phyloP scores from a whole-genome alignment of 92 coral and sea anemone genomes.

The Palythoa grandiflora region DNA sequence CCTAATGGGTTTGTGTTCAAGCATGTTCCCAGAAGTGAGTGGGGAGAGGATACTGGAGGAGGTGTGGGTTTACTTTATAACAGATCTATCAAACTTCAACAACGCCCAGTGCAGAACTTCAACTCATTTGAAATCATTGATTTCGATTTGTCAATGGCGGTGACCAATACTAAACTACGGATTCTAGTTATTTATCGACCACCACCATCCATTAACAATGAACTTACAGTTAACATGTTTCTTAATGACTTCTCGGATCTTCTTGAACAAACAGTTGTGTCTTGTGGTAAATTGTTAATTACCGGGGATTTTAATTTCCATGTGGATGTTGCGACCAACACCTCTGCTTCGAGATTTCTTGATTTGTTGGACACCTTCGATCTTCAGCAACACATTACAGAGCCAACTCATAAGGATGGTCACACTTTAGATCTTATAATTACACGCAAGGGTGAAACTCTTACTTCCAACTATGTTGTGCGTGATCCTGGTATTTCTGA shows the following conservation, averaged over 20 bases:
- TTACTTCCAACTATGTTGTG: background rate
- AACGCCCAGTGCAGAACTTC: too few species aligned
- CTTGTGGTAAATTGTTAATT: background rate
- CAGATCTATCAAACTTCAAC: too few species aligned
- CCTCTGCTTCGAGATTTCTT: background rate
- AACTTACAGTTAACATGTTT: background rate
- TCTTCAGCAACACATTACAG: conserved; percentile 8
- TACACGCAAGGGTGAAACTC: background rate
- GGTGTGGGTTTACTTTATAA: too few species aligned
- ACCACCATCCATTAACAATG: conserved; percentile 8
- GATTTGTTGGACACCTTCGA: conserved; percentile 19
- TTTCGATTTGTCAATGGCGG: conserved; percentile 1
- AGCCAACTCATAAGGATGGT: background rate
- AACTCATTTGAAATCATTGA: conserved; percentile 15
- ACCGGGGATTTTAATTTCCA: conserved; percentile 24
- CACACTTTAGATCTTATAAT: background rate
- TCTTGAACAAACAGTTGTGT: background rate
- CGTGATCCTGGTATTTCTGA: conserved; percentile 11
- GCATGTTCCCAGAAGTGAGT: too few species aligned
- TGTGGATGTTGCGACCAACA: background rate
- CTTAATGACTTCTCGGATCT: conserved; percentile 11
- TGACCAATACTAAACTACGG: conserved; percentile 8
- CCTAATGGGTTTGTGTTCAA: too few species aligned
- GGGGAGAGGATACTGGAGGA: too few species aligned
- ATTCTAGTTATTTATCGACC: conserved; percentile 30